These are phyloP conservation scores for Cecropterus lyciades DNA, from an alignment of 1,140 invertebrate species.

Conservation along the genomic window DNA sequence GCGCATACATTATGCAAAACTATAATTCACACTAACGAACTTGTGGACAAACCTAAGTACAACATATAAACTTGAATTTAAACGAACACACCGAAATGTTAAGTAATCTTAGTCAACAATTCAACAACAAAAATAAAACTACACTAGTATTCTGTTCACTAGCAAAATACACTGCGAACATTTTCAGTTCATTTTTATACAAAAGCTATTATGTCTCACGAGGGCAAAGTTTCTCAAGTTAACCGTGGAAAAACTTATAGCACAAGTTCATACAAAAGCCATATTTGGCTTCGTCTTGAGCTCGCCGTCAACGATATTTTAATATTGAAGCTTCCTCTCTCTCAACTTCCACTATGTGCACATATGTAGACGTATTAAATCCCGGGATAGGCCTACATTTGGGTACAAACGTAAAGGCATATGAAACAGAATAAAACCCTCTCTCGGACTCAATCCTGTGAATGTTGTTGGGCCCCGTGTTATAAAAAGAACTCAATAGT, in stretches of 20 bases:
- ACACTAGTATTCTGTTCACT: constrained; percentile 19
- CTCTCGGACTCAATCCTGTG: constrained; percentile 13
- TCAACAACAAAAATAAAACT: constrained; percentile 22
- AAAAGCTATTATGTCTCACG: constrained; percentile 40
- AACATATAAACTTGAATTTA: too few relatives aligned
- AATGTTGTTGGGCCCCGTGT: constrained; percentile 5
- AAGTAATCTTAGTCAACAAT: neutral
- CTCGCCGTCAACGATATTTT: constrained; percentile 28
- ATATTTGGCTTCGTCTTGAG: constrained; percentile 27
- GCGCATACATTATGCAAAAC: too few relatives aligned
- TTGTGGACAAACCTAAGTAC: too few relatives aligned
- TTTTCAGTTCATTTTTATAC: constrained; percentile 43
- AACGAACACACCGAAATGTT: too few relatives aligned
- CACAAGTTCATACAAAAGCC: constrained; percentile 37
- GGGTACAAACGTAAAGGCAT: constrained; percentile 15
- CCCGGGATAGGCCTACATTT: constrained; percentile 10
- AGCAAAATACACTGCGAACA: constrained; percentile 8
- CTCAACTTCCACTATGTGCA: constrained; percentile 10
- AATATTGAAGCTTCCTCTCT: constrained; percentile 33
- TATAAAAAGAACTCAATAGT: constrained; percentile 3
- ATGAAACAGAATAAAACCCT: constrained; percentile 28
- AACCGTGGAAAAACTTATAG: constrained; percentile 40
- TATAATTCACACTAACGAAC: too few relatives aligned
- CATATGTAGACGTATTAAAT: constrained; percentile 20
- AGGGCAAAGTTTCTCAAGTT: constrained; percentile 41